Evolutionary conservation across 2,888 invertebrate genomes (phyloP), one percentile per base, ranked within the genome.

Genomic region (Euplagia quadripunctaria): DNA sequence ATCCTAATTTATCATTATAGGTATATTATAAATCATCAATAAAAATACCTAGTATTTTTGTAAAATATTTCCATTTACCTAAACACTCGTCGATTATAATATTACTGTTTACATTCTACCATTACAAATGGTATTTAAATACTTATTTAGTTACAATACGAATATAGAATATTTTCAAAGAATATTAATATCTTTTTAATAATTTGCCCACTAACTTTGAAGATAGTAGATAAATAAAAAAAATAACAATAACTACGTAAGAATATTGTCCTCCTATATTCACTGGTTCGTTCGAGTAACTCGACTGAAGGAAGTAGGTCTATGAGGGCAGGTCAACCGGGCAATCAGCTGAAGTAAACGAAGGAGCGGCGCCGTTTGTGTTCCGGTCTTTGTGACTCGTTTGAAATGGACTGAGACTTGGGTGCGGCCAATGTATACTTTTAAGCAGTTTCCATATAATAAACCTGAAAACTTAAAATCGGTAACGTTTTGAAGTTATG

Each of bases 351-450:
- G 64, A 31, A 51, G 71, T 74, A 71, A 74, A 74, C 68, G 55
- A 64, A 74, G 74, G 74, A 31, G 74, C n/a, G 74, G 68, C 74
- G 74, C 71, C 74, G 68, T 64, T 68, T 74, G 73, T 58, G 68
- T 74, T 71, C 71, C 74, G 68, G 68, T 58, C 68, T 68, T 65
- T 65, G 68, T 71, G 64, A 74, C 74, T 64, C 51, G 70, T 8
- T 52, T 66, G 52, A 70, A 73, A 66, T 73, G 51, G 70, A 46
- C 64, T 66, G 66, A 12, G 61, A 51, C 43, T 61, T 43, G 66
- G 69, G 73, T 55, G 65, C 61, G 68, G 64, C 43, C 42, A 41
- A 6, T 65, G 69, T 61, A 49, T 42, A 58, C n/a, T 42, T 41
- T 65, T 20, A 41, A n/a, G n/a, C 41, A 71, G 20, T 43, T 65